Base-by-base conservation (phyloP, 2,113 vertebrate species). In the Phaethon lepturus region DNA sequence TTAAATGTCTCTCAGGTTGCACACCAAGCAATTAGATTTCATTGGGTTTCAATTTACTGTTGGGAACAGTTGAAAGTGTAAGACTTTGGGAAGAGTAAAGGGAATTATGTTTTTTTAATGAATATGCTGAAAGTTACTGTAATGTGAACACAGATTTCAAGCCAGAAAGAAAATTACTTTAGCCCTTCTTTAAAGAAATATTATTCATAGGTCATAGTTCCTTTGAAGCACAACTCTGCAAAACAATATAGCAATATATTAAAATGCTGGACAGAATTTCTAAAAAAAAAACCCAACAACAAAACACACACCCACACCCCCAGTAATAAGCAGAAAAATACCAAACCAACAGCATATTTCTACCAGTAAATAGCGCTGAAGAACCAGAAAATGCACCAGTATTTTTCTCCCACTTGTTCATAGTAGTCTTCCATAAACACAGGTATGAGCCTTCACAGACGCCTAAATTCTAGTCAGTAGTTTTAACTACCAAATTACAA, bases 41-140 rank as follows among this genome's bases (percentile, higher is more conserved):
- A 94, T 77, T 94, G 79, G 60, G 76, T 69, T 98, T 95, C 81
- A 96, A 95, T 95, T 97, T 98, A 95, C 88, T 89, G n/a, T 93
- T 86, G 76, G 83, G 94, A 95, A 85, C 42, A 83, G 85, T 77
- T 96, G 83, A 96, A 97, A 97, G 94, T 96, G 82, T 88, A 86
- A 96, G 67, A 92, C 85, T 89, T 93, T 73, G 38, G 69, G 49
- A 81, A 94, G 42, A 59, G 42, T 82, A 85, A 95, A 82, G 35
- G 66, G 71, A 96, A 88, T 92, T 92, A 82, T 53, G 56, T 9
- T 74, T 93, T 97, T 88, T 96, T 90, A 97, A 94, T 95, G 82
- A 91, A 94, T 86, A 95, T 35, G 71, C 55, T 92, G 66, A 69
- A 94, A 95, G 71, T 72, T 88, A 94, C 76, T 94, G 11, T 42